Percentiles rank a stretch among this genome's conserved stretches.
Evolutionary conservation across 2,888 invertebrate species (phyloP).

Genomic region (Lacanobia oleracea): DNA sequence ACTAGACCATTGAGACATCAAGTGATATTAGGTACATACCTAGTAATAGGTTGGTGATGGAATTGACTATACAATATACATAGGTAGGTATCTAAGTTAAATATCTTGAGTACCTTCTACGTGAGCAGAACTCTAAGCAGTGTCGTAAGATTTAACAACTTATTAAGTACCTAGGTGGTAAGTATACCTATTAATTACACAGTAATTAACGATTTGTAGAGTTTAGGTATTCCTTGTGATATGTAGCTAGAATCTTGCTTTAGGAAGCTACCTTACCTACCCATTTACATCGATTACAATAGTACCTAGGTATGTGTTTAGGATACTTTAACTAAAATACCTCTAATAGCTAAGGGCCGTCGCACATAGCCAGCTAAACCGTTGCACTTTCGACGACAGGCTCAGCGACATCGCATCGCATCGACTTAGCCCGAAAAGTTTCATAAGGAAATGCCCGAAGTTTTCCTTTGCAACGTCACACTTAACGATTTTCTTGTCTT

Average conservation of each 20-base stretch:
- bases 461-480: not conserved
- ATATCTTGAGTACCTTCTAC: not conserved
- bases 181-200: constrained; percentile 4
- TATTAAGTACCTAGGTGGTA: not conserved
- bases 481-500: not conserved
- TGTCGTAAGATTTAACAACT: not conserved
- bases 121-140: not conserved
- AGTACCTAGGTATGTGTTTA: not conserved
- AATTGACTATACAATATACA: no score
- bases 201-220: not conserved
- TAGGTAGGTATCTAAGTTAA: not conserved
- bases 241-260: not conserved
- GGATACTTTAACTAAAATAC: no score
- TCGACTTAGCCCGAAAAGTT: not conserved
- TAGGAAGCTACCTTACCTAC: not conserved
- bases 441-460: not conserved
- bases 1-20: not conserved
- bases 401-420: not conserved
- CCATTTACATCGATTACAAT: no score
- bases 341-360: no score
- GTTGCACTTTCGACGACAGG: no score
- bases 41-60: no score
- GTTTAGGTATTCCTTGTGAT: not conserved
- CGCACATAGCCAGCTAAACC: not conserved
- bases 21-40: not conserved